A percentile compares a stretch with the other conserved stretches of the same genome.
These are phyloP conservation scores for Pseudochaenichthys georgianus DNA, from an alignment of 2,797 vertebrate species.

Conservation along the genomic window DNA sequence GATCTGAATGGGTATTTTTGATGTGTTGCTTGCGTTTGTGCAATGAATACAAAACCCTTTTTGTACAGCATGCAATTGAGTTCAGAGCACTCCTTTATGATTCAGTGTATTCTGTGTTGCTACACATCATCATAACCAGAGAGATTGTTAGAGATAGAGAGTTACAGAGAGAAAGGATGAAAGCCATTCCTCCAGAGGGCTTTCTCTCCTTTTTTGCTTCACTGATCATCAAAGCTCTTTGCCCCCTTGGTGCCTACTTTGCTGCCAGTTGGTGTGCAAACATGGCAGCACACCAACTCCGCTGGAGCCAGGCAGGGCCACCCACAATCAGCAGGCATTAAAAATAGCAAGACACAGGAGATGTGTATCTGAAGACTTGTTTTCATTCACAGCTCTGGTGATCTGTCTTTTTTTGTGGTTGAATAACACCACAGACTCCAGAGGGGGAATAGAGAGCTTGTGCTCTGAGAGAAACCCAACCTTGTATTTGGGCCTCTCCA, in stretches of 20 bases:
- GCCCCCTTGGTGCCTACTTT: conserved; percentile 44
- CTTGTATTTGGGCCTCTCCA: conserved; percentile 42
- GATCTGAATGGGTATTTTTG: conserved; percentile 64
- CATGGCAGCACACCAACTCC: conserved; percentile 56
- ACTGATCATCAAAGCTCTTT: conserved; percentile 69
- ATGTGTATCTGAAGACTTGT: conserved; percentile 27
- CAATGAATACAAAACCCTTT: conserved; percentile 63
- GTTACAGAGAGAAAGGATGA: conserved; percentile 55
- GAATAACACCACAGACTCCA: conserved; percentile 20
- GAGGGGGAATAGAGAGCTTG: conserved; percentile 5
- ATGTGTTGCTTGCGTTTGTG: conserved; percentile 54
- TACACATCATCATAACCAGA: conserved; percentile 46
- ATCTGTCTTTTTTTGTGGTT: conserved; percentile 32
- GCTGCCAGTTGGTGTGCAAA: conserved; percentile 62
- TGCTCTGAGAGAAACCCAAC: conserved; percentile 28
- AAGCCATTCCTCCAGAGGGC: conserved; percentile 60
- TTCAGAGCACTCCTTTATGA: conserved; percentile 50
- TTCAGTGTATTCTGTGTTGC: conserved; percentile 45
- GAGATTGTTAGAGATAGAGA: conserved; percentile 48
- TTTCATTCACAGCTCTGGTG: conserved; percentile 30
- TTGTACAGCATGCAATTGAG: conserved; percentile 46
- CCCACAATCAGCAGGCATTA: conserved; percentile 54
- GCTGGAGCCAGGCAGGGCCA: conserved; percentile 50
- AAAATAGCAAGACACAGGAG: conserved; percentile 9
- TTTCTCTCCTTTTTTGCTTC: conserved; percentile 51